Evolutionary conservation across 2,113 vertebrate species (phyloP).

Genomic region (Indicator indicator): DNA sequence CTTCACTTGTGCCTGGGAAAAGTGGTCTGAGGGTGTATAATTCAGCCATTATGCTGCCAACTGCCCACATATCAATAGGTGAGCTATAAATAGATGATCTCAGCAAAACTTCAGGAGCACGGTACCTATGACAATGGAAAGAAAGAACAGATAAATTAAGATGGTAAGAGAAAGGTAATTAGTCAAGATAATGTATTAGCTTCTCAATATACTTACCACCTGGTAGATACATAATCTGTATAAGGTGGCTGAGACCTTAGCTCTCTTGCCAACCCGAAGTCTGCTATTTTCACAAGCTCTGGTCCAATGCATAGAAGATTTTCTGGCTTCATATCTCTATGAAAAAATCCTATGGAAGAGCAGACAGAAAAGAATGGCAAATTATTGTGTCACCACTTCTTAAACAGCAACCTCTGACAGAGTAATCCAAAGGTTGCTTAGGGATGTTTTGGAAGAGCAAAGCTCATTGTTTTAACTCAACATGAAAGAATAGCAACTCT

Average conservation of each 20-base stretch:
- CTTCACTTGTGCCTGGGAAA: slow-evolving; percentile 97
- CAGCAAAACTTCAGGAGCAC: slow-evolving; percentile 95
- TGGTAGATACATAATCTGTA: slow-evolving; percentile 96
- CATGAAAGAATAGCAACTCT: not conserved
- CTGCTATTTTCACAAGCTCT: slow-evolving; percentile 97
- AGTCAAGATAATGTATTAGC: not conserved
- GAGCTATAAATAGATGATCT: slow-evolving; percentile 92
- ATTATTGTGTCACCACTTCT: not conserved
- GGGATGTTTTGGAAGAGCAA: not conserved
- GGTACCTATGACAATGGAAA: slow-evolving; percentile 82
- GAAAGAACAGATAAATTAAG: not conserved
- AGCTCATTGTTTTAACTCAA: not conserved
- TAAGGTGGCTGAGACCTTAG: slow-evolving; percentile 96
- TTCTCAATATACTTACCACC: slow-evolving; percentile 83
- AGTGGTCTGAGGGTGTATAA: slow-evolving; percentile 94
- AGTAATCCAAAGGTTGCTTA: not conserved
- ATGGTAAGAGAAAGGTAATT: not conserved
- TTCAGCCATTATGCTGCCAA: slow-evolving; percentile 98
- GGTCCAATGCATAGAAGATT: slow-evolving; percentile 97
- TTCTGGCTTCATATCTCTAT: slow-evolving; percentile 98
- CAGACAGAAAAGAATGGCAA: not conserved
- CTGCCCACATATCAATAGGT: slow-evolving; percentile 96
- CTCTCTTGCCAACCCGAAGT: slow-evolving; percentile 97
- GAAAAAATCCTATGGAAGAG: slow-evolving; percentile 87
- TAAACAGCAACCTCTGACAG: not conserved